Percentiles rank a stretch among this genome's conserved stretches.
These are phyloP conservation scores for Lepidocyrtoides sp. DNA, from an alignment of 2,888 invertebrate genomes.

Conservation along the genomic window DNA sequence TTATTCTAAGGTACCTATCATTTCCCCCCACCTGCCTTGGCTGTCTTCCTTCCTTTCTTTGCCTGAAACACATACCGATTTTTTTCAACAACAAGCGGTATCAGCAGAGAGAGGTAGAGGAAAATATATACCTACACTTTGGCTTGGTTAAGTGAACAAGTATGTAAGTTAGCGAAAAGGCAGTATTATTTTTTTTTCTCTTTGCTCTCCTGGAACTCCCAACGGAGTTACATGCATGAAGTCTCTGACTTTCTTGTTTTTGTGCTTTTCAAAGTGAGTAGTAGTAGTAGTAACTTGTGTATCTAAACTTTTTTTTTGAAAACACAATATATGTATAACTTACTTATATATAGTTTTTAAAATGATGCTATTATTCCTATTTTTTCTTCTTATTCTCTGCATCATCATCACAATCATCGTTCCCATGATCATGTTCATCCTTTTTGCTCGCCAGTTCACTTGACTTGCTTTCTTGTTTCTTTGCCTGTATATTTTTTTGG, in stretches of 20 bases:
- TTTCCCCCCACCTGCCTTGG: too few relatives aligned
- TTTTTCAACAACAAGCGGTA: too few relatives aligned
- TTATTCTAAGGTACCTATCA: too few relatives aligned
- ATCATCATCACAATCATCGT: neutral
- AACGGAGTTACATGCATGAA: slow-evolving; percentile 44
- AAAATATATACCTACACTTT: too few relatives aligned
- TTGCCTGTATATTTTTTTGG: too few relatives aligned
- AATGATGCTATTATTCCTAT: neutral
- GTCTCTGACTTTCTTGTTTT: neutral
- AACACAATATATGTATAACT: neutral
- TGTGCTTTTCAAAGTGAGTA: too few relatives aligned
- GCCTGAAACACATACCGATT: too few relatives aligned
- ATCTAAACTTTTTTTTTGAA: slow-evolving; percentile 10
- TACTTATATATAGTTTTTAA: neutral
- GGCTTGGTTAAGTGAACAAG: neutral
- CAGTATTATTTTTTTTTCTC: neutral
- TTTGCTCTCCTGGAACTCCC: neutral
- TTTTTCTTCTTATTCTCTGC: neutral
- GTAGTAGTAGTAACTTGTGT: too few relatives aligned
- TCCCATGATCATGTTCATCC: neutral
- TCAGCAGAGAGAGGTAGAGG: too few relatives aligned
- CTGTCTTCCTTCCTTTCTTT: too few relatives aligned
- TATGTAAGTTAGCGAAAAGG: neutral
- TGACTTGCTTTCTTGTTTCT: neutral
- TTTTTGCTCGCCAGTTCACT: neutral